Evolutionary conservation across 23 tunicate species (phyloP), one percentile per base, ranked within the genome.

Genomic region (Halocynthia roretzi): DNA sequence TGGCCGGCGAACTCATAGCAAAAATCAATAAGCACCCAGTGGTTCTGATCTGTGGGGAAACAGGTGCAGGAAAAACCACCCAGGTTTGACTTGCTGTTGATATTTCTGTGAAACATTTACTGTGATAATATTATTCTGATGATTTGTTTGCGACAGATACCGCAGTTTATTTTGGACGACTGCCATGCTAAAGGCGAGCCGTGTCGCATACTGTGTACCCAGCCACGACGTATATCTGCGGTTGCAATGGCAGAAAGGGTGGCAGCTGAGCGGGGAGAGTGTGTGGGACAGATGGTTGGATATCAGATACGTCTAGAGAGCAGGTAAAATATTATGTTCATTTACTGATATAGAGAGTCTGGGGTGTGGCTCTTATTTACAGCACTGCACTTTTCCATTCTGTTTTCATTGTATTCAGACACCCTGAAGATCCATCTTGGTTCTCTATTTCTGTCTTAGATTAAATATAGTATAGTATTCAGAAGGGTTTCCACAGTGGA

Each of bases 241-340:
- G 98, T 92, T 5, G 67, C 92, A 52, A 86, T 88, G 83, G 98
- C 98, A 1, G 92, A 92, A 75, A 72, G 98, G 67, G 98, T 92
- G 53, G 92, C 98, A 14, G 74, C 67, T 50, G 92, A 86, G 53
- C 62, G 98, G 44, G 98, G 98, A 14, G 98, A 92, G 58, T 51
- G 80, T 57, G 98, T 92, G 8, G 98, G 98, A 31, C 98, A 92
- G 40, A 86, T 92, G 31, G 92, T 92, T 49, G 98, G 98, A 44
- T 92, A 92, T 56, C 98, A 92, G 68, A 92, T 92, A 15, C 78
- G 98, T 31, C 84, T 92, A 15, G 98, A 92, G 68, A 92, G 98
- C 92, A 78, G 98, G 98, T 91, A 12, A 68, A 65, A 7, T 40
- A 20, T n/a, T 15, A 51, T 31, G 1, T 31, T 31, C 4, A 31